A percentile compares a stretch with the other conserved stretches of the same genome.
Evolutionary conservation across 2,113 vertebrate species (phyloP).

Genomic region (Alethe diademata): DNA sequence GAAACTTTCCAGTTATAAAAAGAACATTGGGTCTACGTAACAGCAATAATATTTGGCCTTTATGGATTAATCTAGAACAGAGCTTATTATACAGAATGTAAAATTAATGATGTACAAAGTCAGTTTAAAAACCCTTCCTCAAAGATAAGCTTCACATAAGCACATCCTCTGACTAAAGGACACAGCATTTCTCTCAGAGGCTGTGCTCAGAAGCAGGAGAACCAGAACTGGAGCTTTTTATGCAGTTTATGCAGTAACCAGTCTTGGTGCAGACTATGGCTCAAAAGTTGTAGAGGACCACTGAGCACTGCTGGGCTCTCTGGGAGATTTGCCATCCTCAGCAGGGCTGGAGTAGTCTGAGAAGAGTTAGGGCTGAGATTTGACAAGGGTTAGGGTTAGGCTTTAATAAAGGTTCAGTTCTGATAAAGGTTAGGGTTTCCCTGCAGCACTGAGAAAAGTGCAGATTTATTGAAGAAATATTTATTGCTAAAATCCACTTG

Average conservation of each 20-base stretch:
- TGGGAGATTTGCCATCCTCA: neutral
- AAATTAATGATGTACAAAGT: neutral
- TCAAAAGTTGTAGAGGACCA: neutral
- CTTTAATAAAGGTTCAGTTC: neutral
- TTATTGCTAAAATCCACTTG: neutral
- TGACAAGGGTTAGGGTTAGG: neutral
- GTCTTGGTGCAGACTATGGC: fast-evolving
- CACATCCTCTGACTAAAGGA: neutral
- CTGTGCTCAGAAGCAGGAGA: neutral
- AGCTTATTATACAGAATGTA: neutral
- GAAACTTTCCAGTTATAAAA: neutral
- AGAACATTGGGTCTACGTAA: neutral
- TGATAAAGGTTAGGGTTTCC: too few species aligned
- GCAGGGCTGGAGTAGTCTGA: neutral
- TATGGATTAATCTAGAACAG: neutral
- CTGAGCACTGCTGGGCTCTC: neutral
- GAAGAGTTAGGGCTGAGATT: neutral
- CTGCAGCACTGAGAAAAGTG: neutral
- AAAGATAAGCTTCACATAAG: neutral
- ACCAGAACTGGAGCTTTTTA: neutral
- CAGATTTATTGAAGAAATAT: neutral
- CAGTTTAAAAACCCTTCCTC: neutral
- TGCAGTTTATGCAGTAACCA: neutral
- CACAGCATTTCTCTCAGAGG: neutral
- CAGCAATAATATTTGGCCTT: neutral